Evolutionary conservation across 2,888 invertebrate species (phyloP), one percentile per base, ranked within the genome.

Genomic region (Euzetes globulus): DNA sequence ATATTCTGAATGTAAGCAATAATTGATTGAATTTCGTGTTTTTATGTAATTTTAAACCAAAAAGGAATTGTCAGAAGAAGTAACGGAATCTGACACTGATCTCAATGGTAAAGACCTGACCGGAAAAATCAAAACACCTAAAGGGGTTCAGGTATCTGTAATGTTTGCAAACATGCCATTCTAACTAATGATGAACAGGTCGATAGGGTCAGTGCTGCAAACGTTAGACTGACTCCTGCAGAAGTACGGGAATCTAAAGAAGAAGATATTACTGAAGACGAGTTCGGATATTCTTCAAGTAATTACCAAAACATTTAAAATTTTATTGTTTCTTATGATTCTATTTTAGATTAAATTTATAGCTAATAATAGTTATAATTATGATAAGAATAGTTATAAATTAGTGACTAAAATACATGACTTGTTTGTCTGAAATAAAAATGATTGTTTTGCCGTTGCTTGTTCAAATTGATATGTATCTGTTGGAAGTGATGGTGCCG

Each of bases 261-360:
- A 80, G 85, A 88, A 79, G 77, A 78, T 71, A 74, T 76, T 68
- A 68, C 29, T n/a, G 73, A 73, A 73, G 73, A 73, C 19, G 73
- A 73, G 60, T 96, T 89, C 83, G 95, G 94, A 74, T 96, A 96
- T 85, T 95, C 95, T n/a, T 86, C 86, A 82, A 89, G 94, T 94
- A 86, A 90, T 91, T 89, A 60, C 55, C 70, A 13, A 19, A 22
- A 55, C n/a, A 22, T 22, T 19, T 50, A 50, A 50, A n/a, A 7
- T 7, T 50, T 50, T n/a, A n/a, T 50, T 4, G n/a, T 13, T n/a
- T 50, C 13, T n/a, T 5, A 13, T 50, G 4, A 50, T n/a, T 50
- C 7, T 50, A 50, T 11, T 50, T n/a, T 50, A n/a, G 4, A 9
- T 4, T 19, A 19, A 17, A 55, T 55, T 55, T 22, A 22, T 22